Conservation (phyloP, 2,113 vertebrate genomes). For the Petrocephalus microphthalmus region DNA sequence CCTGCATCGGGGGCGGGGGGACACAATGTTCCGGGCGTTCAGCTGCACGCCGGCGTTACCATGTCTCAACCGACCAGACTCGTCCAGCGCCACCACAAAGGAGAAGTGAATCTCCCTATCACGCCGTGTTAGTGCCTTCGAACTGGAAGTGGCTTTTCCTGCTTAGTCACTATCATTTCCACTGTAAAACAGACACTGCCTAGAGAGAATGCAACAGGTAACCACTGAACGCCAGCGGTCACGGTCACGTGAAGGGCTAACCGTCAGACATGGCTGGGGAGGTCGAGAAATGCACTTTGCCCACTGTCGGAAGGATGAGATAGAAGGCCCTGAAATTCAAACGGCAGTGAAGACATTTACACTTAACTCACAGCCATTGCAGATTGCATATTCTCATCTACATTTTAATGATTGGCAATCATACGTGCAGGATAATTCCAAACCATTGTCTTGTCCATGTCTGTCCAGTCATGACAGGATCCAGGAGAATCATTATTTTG, state of each 20-base stretch:
- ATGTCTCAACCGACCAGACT: conserved; percentile 2
- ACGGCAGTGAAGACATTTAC: not conserved
- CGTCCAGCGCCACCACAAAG: not conserved
- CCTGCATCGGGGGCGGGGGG: not conserved
- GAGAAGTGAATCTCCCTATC: not conserved
- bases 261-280: not conserved
- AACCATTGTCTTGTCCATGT: not conserved
- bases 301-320: not conserved
- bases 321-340: not conserved
- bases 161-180: not conserved
- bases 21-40: not conserved
- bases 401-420: not conserved
- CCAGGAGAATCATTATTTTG: not conserved
- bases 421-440: not conserved
- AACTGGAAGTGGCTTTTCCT: conserved; percentile 5
- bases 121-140: not conserved
- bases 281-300: not conserved
- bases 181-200: not conserved
- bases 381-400: not conserved
- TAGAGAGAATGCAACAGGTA: not conserved
- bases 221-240: not conserved
- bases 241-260: not conserved
- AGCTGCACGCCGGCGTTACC: not conserved
- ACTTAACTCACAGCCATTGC: not conserved
- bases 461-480: not conserved